Conservation (phyloP, 1,140 invertebrate genomes). For the Centruroides sculpturatus region DNA sequence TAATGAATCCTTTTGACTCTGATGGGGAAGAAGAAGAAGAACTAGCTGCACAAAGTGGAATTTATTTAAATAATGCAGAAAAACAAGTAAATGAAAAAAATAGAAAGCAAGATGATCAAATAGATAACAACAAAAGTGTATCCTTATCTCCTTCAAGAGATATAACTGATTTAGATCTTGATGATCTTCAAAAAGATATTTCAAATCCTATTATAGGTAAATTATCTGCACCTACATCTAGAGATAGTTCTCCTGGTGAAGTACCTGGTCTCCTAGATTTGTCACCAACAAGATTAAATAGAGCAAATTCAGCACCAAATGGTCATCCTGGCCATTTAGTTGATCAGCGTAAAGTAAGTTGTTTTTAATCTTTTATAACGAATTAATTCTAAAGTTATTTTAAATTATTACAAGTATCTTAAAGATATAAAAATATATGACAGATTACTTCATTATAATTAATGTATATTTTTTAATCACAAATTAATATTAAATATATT, state of each 20-base stretch:
- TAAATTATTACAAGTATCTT: too few relatives aligned
- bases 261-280: constrained; percentile 26
- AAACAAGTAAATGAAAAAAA: too few relatives aligned
- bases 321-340: not conserved
- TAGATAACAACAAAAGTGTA: too few relatives aligned
- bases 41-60: constrained; percentile 7
- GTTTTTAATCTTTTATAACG: not conserved
- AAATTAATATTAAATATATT: too few relatives aligned
- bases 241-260: constrained; percentile 19
- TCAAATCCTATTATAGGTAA: constrained; percentile 5
- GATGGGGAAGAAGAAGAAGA: constrained; percentile 63
- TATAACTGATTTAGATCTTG: too few relatives aligned
- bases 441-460: too few relatives aligned
- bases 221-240: not conserved
- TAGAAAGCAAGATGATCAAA: too few relatives aligned
- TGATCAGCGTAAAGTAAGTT: not conserved
- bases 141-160: too few relatives aligned
- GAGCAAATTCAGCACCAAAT: constrained; percentile 3
- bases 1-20: constrained; percentile 78
- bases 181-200: not conserved
- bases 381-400: not conserved
- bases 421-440: too few relatives aligned
- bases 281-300: constrained; percentile 22
- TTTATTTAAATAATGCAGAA: not conserved
- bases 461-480: too few relatives aligned